phyloP scores from a whole-genome alignment of 1,140 invertebrate species.

The Rhyacophila brunnea region DNA sequence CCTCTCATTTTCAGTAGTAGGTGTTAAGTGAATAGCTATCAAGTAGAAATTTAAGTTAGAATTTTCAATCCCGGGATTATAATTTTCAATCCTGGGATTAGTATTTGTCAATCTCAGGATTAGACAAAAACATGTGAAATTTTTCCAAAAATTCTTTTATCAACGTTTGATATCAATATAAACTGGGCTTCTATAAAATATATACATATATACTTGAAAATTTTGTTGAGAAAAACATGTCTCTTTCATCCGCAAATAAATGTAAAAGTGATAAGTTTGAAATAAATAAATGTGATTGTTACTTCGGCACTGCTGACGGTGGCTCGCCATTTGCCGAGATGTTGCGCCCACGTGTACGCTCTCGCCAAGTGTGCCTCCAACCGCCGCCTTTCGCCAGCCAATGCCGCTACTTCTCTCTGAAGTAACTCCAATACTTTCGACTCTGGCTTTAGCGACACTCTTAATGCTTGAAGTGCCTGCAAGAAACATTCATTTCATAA shows the following conservation, averaged over 20 bases:
- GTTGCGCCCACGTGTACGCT: constrained; percentile 86
- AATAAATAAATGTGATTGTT: no score
- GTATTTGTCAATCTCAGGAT: no score
- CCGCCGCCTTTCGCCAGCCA: constrained; percentile 74
- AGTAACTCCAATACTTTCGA: constrained; percentile 73
- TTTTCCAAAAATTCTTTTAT: background rate
- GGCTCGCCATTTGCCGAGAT: constrained; percentile 82
- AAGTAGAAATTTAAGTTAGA: no score
- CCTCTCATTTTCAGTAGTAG: no score
- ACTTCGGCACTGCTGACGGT: constrained; percentile 80
- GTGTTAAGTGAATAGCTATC: no score
- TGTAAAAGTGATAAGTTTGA: no score
- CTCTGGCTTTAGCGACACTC: constrained; percentile 72
- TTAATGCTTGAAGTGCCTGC: constrained; percentile 75
- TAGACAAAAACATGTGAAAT: background rate
- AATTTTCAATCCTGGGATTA: no score
- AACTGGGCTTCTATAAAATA: background rate
- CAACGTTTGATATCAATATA: background rate
- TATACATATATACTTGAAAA: background rate
- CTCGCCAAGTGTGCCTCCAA: constrained; percentile 81
- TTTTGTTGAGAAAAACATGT: no score
- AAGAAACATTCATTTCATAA: constrained; percentile 15
- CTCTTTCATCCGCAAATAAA: no score
- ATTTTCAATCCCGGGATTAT: no score
- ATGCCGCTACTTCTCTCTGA: constrained; percentile 77